Percentiles rank a stretch among this genome's conserved stretches.
Evolutionary conservation across 2,888 invertebrate genomes (phyloP).

Genomic region (Koerneria pararmatus): DNA sequence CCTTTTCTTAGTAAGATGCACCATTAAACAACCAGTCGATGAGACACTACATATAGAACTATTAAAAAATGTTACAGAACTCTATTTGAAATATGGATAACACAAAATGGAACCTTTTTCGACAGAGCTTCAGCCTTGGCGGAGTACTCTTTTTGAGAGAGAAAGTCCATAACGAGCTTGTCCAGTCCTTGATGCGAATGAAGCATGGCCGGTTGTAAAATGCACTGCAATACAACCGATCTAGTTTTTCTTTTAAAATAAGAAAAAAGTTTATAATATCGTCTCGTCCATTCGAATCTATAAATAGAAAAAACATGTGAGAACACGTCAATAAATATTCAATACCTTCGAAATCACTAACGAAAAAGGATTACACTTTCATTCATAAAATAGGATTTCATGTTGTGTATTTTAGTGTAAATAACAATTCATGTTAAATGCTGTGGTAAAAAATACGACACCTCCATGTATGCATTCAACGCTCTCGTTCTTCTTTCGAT

Average conservation of each 20-base stretch:
- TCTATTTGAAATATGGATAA: neutral
- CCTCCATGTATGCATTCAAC: conserved; percentile 76
- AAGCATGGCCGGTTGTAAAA: conserved; percentile 69
- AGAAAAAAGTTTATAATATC: neutral
- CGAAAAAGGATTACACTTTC: neutral
- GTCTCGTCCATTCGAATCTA: neutral
- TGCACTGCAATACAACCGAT: too few species aligned
- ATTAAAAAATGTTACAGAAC: neutral
- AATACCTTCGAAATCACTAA: neutral
- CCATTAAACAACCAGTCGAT: too few species aligned
- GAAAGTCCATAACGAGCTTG: conserved; percentile 48
- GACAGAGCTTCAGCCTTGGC: conserved; percentile 36
- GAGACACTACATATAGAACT: neutral
- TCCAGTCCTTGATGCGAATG: conserved; percentile 69
- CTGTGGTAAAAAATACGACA: too few species aligned
- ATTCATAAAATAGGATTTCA: neutral
- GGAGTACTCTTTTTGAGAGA: conserved; percentile 55
- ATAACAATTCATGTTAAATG: too few species aligned
- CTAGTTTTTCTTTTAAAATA: too few species aligned
- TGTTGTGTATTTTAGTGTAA: neutral
- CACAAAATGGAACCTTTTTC: conserved; percentile 25
- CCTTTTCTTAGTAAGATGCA: neutral
- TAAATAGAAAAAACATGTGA: too few species aligned
- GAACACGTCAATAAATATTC: neutral
- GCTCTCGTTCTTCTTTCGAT: conserved; percentile 76